Evolutionary conservation across 2,888 invertebrate genomes (phyloP), one percentile per base, ranked within the genome.

Genomic region (Danaus chrysippus): DNA sequence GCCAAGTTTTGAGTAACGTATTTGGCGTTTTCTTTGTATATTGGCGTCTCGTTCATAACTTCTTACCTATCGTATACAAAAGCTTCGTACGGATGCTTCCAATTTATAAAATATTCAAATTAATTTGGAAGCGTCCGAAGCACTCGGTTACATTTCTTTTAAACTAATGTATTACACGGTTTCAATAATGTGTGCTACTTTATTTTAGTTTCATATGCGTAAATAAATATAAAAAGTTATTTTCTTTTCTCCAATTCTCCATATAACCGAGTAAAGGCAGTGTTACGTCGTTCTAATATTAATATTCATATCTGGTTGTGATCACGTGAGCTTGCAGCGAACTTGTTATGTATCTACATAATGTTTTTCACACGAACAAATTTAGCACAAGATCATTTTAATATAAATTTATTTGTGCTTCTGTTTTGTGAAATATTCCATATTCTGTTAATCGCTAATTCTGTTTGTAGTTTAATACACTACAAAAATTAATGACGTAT

Each of bases 321-420:
- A 53, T 42, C n/a, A 15, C n/a, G 17, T 53, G 74, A 76, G 76
- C 76, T 75, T 76, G 76, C 76, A 75, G 75, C 76, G 73, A 67
- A 65, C 68, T 19, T 59, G 63, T 59, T 56, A 61, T 67, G 42
- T 64, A 58, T 42, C 53, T 53, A 64, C 57, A 59, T 42, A 59
- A 63, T 12, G 43, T 54, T 59, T 62, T 43, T 42, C 56, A 65
- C 49, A 63, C 58, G 44, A 62, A 65, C 49, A 60, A 54, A 54
- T 58, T 69, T 70, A 68, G 67, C 72, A 69, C 68, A 65, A 60
- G 42, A 46, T 53, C 42, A 62, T 52, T 12, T 57, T 34, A 43
- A 46, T 54, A 11, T 57, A 56, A 3, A 49, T 10, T 15, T 15
- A 54, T 57, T 65, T 59, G 59, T 59, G 62, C 62, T 57, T 15